Evolutionary conservation across 2,797 vertebrate species (phyloP), one percentile per base, ranked within the genome.

Genomic region (Alfaro cultratus): DNA sequence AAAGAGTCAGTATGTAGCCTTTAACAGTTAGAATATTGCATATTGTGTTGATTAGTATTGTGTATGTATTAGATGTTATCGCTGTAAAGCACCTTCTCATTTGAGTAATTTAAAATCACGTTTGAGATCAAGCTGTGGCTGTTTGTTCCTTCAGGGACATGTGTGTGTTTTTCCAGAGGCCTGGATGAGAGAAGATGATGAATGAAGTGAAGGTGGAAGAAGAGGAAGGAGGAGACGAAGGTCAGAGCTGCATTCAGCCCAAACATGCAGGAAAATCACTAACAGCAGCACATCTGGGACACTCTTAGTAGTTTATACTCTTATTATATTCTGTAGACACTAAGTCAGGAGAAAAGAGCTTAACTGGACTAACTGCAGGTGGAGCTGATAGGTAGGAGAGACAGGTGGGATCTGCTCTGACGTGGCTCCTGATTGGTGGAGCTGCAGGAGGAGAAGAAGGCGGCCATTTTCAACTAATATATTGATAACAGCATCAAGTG

Each of bases 151-250:
- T 18, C 36, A 60, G 39, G 16, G 1, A 36, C 4, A 23, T 23
- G 0, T 67, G 29, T 67, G 18, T 39, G 23, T 13, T 70, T 45
- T 45, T 71, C 1, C 70, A 85, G 76, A 77, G 53, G 68, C 43
- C 57, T 62, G 3, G 68, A 39, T 71, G 75, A 80, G 77, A 73
- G 15, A 0, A 74, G 78, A 80, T 84, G 68, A 88, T 91, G 88
- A 87, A 79, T 55, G 88, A 81, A 67, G 76, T 67, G 75, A 73
- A 76, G 36, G 73, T 26, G 75, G 80, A 81, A 77, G 55, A 67
- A 21, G 80, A 75, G 4, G 15, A 29, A n/a, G 26, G 26, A 34
- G 84, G 64, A 84, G 80, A 79, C 1, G 23, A 45, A 79, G 88
- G 86, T 90, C 77, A 10, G 26, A 5, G 8, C 1, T 26, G 2